Conservation (phyloP, 2,888 invertebrate species). For the Phoronis australis region DNA sequence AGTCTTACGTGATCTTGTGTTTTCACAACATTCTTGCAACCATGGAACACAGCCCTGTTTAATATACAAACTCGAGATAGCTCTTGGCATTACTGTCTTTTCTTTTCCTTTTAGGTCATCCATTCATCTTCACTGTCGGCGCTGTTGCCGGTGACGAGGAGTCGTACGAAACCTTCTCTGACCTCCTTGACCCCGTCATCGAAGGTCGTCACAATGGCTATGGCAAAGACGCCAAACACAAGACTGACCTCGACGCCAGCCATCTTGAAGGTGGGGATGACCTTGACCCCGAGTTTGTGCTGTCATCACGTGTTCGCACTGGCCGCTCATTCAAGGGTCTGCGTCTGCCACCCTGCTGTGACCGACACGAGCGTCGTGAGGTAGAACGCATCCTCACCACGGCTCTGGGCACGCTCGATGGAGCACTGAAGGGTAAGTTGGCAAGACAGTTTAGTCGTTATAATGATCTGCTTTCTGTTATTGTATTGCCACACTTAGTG, state of each 20-base stretch:
- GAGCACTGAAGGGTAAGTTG: conserved; percentile 24
- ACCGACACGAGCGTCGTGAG: conserved; percentile 17
- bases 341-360: background rate
- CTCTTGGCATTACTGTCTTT: too few species aligned
- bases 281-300: conserved; percentile 17
- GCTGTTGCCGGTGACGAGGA: conserved; percentile 32
- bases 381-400: conserved; percentile 24
- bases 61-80: too few species aligned
- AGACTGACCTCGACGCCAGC: conserved; percentile 15
- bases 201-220: conserved; percentile 48
- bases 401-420: conserved; percentile 22
- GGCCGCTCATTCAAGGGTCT: conserved; percentile 13
- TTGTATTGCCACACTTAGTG: too few species aligned
- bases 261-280: conserved; percentile 6
- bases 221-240: conserved; percentile 11
- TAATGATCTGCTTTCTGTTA: background rate
- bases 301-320: conserved; percentile 17
- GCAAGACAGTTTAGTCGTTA: background rate
- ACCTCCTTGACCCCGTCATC: conserved; percentile 37
- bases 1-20: too few species aligned
- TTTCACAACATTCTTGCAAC: too few species aligned
- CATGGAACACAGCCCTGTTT: too few species aligned
- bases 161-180: conserved; percentile 29
- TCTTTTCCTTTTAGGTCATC: too few species aligned
- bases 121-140: conserved; percentile 21